phyloP scores from a whole-genome alignment of 2,888 invertebrate genomes.

The Tenthredo scrophulariae region DNA sequence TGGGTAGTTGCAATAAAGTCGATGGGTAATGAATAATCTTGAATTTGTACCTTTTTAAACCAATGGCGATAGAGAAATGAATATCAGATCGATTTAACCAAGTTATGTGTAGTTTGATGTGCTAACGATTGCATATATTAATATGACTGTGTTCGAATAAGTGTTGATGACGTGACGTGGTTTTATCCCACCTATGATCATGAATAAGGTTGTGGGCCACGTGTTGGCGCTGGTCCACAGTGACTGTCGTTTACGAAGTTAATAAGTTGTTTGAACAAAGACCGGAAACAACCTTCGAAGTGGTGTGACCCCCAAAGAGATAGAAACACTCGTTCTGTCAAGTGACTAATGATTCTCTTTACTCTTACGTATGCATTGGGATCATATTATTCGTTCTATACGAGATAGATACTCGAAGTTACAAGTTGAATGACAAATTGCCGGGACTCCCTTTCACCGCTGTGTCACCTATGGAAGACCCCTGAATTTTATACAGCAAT shows the following conservation, averaged over 20 bases:
- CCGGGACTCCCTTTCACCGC: slow-evolving; percentile 23
- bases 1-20: background rate
- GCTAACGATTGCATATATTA: background rate
- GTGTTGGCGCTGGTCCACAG: slow-evolving; percentile 25
- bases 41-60: background rate
- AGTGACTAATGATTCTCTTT: slow-evolving; percentile 51
- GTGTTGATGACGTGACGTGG: slow-evolving; percentile 20
- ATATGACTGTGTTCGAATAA: background rate
- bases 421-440: slow-evolving; percentile 9
- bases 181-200: slow-evolving; percentile 21
- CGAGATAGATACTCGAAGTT: background rate
- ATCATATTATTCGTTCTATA: slow-evolving; percentile 27
- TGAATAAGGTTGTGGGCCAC: slow-evolving; percentile 45
- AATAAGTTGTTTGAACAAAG: slow-evolving; percentile 48
- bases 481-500: background rate
- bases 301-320: slow-evolving; percentile 51
- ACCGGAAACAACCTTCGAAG: slow-evolving; percentile 54
- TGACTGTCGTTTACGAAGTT: slow-evolving; percentile 40
- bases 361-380: slow-evolving; percentile 41
- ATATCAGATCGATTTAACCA: background rate
- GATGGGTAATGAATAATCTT: background rate
- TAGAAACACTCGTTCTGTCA: slow-evolving; percentile 34
- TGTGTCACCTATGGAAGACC: background rate
- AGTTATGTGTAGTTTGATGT: background rate
- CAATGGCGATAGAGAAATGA: background rate